Evolutionary conservation across 2,797 vertebrate species (phyloP).

Genomic region (Sus cebifrons): DNA sequence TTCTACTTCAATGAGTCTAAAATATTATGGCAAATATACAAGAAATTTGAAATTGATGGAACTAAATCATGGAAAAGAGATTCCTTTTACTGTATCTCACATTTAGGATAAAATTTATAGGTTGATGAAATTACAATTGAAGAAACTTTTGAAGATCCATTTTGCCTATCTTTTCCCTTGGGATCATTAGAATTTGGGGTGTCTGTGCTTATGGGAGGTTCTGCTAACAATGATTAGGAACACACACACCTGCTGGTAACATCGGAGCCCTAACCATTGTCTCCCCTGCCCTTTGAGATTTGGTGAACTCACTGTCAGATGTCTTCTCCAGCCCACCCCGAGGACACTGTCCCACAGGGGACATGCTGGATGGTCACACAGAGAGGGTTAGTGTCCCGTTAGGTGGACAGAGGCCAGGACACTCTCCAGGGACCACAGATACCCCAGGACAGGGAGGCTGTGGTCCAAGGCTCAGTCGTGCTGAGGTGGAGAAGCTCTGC

Average conservation of each 20-base stretch:
- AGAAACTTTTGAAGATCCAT: neutral
- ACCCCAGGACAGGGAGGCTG: neutral
- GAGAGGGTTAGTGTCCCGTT: neutral
- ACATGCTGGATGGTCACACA: neutral
- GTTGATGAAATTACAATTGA: neutral
- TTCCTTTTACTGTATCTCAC: neutral
- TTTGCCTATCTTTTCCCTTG: neutral
- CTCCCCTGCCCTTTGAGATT: neutral
- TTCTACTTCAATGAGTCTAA: neutral
- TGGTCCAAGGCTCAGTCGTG: too few relatives aligned
- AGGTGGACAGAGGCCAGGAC: neutral
- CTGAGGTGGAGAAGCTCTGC: neutral
- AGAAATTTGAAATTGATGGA: neutral
- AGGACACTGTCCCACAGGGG: neutral
- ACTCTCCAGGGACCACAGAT: neutral
- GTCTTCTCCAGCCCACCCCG: too few relatives aligned
- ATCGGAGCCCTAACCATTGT: neutral
- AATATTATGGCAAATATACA: neutral
- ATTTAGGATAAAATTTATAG: neutral
- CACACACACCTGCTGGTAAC: neutral
- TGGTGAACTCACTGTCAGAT: neutral
- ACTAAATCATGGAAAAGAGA: neutral
- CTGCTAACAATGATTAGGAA: neutral
- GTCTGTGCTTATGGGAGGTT: neutral
- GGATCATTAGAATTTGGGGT: neutral